Evolutionary conservation across 2,888 invertebrate species (phyloP).

Genomic region (Xanthostigma xanthostigma): DNA sequence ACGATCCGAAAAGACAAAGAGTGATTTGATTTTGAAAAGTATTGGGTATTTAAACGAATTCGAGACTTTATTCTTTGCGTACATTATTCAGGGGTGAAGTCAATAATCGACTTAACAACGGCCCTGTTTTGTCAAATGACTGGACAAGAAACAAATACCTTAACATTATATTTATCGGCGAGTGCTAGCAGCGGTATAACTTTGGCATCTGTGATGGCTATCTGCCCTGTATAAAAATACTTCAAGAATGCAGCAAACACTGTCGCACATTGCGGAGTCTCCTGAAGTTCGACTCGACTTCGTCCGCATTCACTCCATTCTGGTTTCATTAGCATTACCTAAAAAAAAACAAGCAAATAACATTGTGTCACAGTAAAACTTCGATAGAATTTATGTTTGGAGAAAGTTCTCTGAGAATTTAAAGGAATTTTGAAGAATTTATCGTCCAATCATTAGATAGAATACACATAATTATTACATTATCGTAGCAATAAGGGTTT

Average conservation of each 20-base stretch:
- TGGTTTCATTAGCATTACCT: conserved; percentile 91
- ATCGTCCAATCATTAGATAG: no score
- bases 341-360: conserved; percentile 8
- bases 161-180: conserved; percentile 91
- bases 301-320: conserved; percentile 87
- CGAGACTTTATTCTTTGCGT: no score
- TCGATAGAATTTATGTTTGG: no score
- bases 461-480: no score
- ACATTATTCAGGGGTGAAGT: no score
- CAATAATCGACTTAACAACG: no score
- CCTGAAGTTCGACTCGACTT: conserved; percentile 68
- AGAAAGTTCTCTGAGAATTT: no score
- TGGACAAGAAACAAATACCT: conserved; percentile 30
- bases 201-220: conserved; percentile 66
- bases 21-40: neutral
- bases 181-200: conserved; percentile 78
- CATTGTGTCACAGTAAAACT: no score
- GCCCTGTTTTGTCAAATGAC: no score
- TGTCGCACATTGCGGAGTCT: conserved; percentile 67
- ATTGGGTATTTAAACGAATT: no score
- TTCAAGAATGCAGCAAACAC: conserved; percentile 82
- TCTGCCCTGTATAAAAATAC: conserved; percentile 78
- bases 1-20: neutral
- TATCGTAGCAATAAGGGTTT: no score
- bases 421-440: no score